phyloP scores from a whole-genome alignment of 2,888 invertebrate genomes.

The Parthenolecanium corni region DNA sequence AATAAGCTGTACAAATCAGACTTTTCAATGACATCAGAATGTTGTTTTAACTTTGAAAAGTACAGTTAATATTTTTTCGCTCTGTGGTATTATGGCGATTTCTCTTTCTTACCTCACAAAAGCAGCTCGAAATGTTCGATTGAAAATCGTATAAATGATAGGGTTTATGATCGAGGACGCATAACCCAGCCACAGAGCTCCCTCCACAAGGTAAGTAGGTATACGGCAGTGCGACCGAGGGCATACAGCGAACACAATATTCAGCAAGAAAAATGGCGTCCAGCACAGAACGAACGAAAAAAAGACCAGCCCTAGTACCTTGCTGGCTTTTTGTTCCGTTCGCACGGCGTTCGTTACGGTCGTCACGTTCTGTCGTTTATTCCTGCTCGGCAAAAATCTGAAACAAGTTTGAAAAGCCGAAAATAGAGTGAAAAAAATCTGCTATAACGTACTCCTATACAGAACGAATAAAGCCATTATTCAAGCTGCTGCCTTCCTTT shows the following conservation, averaged over 20 bases:
- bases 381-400: constrained; percentile 45
- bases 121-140: constrained; percentile 74
- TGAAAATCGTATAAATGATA: constrained; percentile 87
- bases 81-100: no score
- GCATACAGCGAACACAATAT: constrained; percentile 76
- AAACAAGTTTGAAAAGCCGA: no score
- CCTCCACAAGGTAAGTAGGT: constrained; percentile 61
- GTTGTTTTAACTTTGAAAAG: no score
- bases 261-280: constrained; percentile 83
- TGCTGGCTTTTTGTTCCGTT: constrained; percentile 91
- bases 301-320: constrained; percentile 81
- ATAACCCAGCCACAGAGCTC: constrained; percentile 85
- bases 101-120: constrained; percentile 51
- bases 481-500: no score
- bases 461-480: no score
- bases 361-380: constrained; percentile 56
- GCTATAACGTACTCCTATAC: no score
- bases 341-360: constrained; percentile 68
- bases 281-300: constrained; percentile 86
- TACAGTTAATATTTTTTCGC: no score
- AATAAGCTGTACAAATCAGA: no score
- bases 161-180: constrained; percentile 87
- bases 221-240: constrained; percentile 63
- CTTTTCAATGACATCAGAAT: no score
- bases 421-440: no score